Base-by-base conservation (phyloP, 2,797 vertebrate genomes). In the Synaphobranchus kaupii region DNA sequence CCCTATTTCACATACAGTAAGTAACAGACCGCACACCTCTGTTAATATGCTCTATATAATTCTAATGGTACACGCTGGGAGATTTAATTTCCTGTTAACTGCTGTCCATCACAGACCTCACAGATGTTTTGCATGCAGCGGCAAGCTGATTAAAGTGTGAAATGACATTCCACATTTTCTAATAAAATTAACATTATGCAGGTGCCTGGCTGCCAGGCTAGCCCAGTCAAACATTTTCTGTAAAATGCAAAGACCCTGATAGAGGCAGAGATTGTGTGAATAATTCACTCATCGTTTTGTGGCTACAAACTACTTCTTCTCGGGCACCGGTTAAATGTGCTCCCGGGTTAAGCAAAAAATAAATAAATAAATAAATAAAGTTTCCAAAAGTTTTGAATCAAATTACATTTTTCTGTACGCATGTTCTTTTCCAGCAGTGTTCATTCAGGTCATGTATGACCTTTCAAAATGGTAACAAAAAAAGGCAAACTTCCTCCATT, bases 361-460 rank as follows among this genome's bases (percentile, higher is more conserved):
- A 47, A 13, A 34, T 2, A 48, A 20, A 47, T 5, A 48, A 48
- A n/a, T 10, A n/a, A n/a, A n/a, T 25, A 1, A 25, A 48, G 44
- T 1, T 80, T 48, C 44, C 5, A 80, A 2, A 50, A 80, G 44
- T 48, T 47, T 78, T 78, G 13, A 20, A 47, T 78, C 34, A 47
- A 39, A 47, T 78, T 44, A 22, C 3, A 20, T 81, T 34, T 7
- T 60, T 39, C 3, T 39, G 39, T 3, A 76, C 58, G 71, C 50
- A 78, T 56, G 52, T 44, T 80, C 13, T 66, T 80, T 81, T 25
- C 9, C 71, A 50, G 68, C 7, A 44, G 39, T 47, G 0, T 47
- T 76, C 34, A 54, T 47, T 44, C 28, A 86, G 87, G 87, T 34
- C 0, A 89, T 82, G 80, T 83, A 88, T 89, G 86, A 68, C 90